These are phyloP conservation scores for Lasiurus borealis DNA, from an alignment of 2,113 vertebrate species.

Conservation along the genomic window DNA sequence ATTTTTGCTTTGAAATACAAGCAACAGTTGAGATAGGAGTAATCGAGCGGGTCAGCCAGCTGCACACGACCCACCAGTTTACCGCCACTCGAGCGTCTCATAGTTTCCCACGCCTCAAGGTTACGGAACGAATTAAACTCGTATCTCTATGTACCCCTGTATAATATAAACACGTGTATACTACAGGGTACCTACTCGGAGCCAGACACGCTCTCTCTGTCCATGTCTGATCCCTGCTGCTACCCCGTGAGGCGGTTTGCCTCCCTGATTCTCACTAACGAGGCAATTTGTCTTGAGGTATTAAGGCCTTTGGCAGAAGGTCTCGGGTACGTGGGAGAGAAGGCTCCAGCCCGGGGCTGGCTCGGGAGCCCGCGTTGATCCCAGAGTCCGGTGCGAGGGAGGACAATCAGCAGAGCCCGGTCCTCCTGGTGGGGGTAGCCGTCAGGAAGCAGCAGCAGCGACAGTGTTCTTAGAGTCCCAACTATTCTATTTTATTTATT, in stretches of 20 bases:
- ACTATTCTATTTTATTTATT: slow-evolving; percentile 56
- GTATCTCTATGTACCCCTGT: no score
- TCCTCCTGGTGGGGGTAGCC: fast-evolving
- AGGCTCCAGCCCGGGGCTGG: background rate
- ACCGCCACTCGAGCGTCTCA: no score
- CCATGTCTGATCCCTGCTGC: no score
- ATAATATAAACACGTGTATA: background rate
- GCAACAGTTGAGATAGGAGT: no score
- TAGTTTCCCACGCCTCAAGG: no score
- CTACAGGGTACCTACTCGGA: fast-evolving
- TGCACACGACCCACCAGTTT: no score
- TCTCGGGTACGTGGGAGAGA: background rate
- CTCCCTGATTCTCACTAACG: background rate
- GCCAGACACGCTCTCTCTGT: fast-evolving
- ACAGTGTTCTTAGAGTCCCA: background rate
- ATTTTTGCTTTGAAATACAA: no score
- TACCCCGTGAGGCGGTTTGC: background rate
- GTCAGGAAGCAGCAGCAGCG: background rate
- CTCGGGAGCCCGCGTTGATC: background rate
- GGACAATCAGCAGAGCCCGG: fast-evolving
- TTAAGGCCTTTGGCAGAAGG: background rate
- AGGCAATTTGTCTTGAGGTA: background rate
- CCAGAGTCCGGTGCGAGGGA: background rate
- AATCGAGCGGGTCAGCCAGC: no score
- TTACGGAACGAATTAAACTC: no score